Evolutionary conservation across 2,113 vertebrate species (phyloP), one percentile per base, ranked within the genome.

Genomic region (Triplophysa dalaica): DNA sequence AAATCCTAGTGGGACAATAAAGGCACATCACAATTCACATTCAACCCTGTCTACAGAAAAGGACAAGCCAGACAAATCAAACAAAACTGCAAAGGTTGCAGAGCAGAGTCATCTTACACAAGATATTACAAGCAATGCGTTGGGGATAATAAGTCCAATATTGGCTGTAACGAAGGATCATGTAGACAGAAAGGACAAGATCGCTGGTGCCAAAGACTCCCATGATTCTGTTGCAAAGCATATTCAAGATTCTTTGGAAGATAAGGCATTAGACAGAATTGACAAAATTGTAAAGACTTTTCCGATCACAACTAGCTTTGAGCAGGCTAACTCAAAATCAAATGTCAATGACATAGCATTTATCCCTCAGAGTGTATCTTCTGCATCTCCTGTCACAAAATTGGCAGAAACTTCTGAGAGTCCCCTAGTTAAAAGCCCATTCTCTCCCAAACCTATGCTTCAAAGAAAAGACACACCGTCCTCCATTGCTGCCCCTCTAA

Each of bases 381-480:
- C 58, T 48, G 43, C 17, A 29, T 22, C 79, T 16, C 26, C 80
- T 48, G 17, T 69, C 56, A 21, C 67, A 52, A 26, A 26, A 74
- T n/a, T 48, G 66, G 61, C 77, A 2, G 74, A 60, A 33, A 58
- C 82, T 61, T 45, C 75, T 16, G 75, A 43, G 24, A 81, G 13
- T 8, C 68, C 33, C 22, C 63, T 83, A 68, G 75, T 70, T 64
- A 72, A 5, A 75, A 64, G 54, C 9, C 26, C 66, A n/a, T 77
- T 65, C 79, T 67, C 73, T 78, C 78, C 80, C 43, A 85, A 85
- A 17, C 43, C 70, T 56, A 73, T 77, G 11, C 75, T 78, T 77
- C 86, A 84, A 58, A 82, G 70, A 81, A 81, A 75, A n/a, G 69
- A 4, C 29, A 58, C 84, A 81, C 81, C 77, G 77, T 82, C 85